phyloP scores from a whole-genome alignment of 2,797 vertebrate species.

The Apodemus agrarius region DNA sequence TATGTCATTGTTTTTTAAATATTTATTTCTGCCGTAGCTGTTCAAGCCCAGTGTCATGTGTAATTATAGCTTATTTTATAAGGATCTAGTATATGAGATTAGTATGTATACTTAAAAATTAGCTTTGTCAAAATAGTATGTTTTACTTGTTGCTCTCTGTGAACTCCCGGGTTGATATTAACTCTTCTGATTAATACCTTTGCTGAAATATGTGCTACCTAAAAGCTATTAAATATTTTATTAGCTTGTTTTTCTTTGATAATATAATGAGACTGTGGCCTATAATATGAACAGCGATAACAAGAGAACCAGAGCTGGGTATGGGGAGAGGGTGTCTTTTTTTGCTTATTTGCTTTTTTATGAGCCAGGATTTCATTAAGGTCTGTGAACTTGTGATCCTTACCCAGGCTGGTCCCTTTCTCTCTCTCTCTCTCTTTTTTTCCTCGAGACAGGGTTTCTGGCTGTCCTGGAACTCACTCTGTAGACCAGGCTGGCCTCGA shows the following conservation, averaged over 20 bases:
- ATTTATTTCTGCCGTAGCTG: constrained; percentile 57
- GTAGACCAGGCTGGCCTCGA: no score
- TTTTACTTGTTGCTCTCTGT: constrained; percentile 62
- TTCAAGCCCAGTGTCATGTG: constrained; percentile 11
- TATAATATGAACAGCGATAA: constrained; percentile 22
- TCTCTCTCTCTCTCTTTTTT: no score
- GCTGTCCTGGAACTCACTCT: no score
- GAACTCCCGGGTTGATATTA: constrained; percentile 20
- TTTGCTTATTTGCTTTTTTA: background rate
- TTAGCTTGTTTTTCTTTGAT: constrained; percentile 58
- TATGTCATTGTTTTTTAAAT: constrained; percentile 32
- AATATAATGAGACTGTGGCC: constrained; percentile 21
- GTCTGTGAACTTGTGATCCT: background rate
- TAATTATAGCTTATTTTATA: constrained; percentile 41
- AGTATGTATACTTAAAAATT: constrained; percentile 35
- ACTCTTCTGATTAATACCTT: constrained; percentile 62
- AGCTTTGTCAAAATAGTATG: constrained; percentile 45
- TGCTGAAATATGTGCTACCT: constrained; percentile 30
- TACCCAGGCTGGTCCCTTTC: no score
- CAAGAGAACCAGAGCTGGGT: background rate
- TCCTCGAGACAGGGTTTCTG: no score
- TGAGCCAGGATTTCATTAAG: background rate
- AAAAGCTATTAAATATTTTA: constrained; percentile 60
- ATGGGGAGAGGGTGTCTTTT: background rate
- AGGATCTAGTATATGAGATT: constrained; percentile 25